phyloP scores from a whole-genome alignment of 2,797 vertebrate species.

The Mastacembelus armatus region DNA sequence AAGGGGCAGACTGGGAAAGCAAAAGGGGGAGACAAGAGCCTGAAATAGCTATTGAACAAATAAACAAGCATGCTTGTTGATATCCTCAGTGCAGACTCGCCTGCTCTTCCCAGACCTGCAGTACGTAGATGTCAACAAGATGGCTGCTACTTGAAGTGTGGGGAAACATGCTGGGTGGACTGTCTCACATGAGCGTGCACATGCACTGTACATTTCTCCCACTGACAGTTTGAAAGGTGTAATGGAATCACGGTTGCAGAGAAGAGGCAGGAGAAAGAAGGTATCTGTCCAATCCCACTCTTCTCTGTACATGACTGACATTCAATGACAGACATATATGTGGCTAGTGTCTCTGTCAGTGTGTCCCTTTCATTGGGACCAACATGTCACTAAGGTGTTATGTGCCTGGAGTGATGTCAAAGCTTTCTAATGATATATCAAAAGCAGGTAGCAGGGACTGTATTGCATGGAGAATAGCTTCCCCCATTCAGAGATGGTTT shows the following conservation, averaged over 20 bases:
- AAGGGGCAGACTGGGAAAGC: slow-evolving; percentile 17
- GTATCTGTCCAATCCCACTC: slow-evolving; percentile 1
- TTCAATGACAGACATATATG: slow-evolving; percentile 31
- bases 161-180: slow-evolving; percentile 28
- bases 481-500: slow-evolving; percentile 32
- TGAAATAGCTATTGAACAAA: slow-evolving; percentile 32
- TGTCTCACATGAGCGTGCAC: slow-evolving; percentile 9
- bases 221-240: slow-evolving; percentile 41
- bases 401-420: slow-evolving; percentile 18
- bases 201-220: background rate
- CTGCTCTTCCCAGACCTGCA: slow-evolving; percentile 8
- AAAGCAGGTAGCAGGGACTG: slow-evolving; percentile 11
- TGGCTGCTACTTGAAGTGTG: slow-evolving; percentile 30
- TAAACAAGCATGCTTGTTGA: slow-evolving; percentile 34
- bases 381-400: background rate
- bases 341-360: slow-evolving; percentile 23
- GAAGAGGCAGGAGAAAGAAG: slow-evolving; percentile 1
- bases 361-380: background rate
- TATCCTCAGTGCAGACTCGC: background rate
- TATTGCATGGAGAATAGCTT: slow-evolving; percentile 13
- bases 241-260: slow-evolving; percentile 22
- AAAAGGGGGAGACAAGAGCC: slow-evolving; percentile 7
- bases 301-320: slow-evolving; percentile 35
- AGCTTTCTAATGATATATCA: slow-evolving; percentile 18
- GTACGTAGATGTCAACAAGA: slow-evolving; percentile 34